Percentiles rank a stretch among this genome's conserved stretches.
These are phyloP conservation scores for Megaceryle alcyon DNA, from an alignment of 2,797 vertebrate species.

Conservation along the genomic window DNA sequence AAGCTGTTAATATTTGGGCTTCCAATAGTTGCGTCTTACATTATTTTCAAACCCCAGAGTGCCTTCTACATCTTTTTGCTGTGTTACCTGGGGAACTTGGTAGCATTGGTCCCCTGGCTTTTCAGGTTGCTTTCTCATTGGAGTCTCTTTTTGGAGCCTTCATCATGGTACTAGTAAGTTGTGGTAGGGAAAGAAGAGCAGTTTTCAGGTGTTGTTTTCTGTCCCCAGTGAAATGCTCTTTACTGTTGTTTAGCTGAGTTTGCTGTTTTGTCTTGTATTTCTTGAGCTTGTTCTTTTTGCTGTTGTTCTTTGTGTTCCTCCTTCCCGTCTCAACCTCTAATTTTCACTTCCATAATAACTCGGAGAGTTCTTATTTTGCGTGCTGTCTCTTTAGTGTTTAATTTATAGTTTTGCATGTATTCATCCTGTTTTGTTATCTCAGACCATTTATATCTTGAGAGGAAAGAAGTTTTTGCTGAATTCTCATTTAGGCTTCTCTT, in stretches of 20 bases:
- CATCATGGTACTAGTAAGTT: neutral
- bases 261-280: neutral
- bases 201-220: neutral
- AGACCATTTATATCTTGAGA: conserved; percentile 46
- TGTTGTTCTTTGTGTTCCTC: neutral
- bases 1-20: neutral
- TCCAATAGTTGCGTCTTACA: neutral
- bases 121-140: neutral
- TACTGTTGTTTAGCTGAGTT: neutral
- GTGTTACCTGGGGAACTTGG: neutral
- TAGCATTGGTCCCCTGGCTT: neutral
- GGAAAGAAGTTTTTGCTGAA: conserved; percentile 63
- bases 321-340: neutral
- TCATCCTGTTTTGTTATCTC: conserved; percentile 48
- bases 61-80: neutral
- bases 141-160: neutral
- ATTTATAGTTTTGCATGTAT: conserved; percentile 7
- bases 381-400: neutral
- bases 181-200: neutral
- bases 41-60: neutral
- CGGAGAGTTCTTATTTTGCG: neutral
- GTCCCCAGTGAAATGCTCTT: neutral
- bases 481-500: conserved; percentile 25
- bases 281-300: neutral
- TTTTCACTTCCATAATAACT: neutral